Percentiles rank a stretch among this genome's conserved stretches.
phyloP scores from a whole-genome alignment of 2,888 invertebrate species.

The Drosophila demipolita region DNA sequence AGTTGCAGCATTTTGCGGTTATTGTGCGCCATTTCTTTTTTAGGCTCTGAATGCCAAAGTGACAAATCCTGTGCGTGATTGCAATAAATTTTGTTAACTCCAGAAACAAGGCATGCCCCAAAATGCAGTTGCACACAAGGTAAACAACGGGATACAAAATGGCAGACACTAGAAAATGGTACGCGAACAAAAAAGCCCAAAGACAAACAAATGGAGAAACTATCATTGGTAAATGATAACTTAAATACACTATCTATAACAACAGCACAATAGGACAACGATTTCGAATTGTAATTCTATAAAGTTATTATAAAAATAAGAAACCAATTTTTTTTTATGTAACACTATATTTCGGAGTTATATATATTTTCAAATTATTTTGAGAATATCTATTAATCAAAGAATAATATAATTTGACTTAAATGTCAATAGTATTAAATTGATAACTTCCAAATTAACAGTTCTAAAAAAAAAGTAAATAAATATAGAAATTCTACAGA shows the following conservation, averaged over 20 bases:
- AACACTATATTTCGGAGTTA: background rate
- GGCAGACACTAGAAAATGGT: slow-evolving; percentile 43
- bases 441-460: background rate
- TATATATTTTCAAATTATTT: background rate
- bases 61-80: slow-evolving; percentile 77
- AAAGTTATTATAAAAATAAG: background rate
- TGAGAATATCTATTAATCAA: background rate
- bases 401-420: background rate
- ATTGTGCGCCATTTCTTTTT: slow-evolving; percentile 24
- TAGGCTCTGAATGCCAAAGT: slow-evolving; percentile 46
- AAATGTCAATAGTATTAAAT: background rate
- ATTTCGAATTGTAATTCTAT: background rate
- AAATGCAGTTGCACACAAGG: slow-evolving; percentile 57
- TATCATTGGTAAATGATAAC: too few species aligned
- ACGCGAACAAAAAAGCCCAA: slow-evolving; percentile 44
- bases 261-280: background rate
- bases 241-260: slow-evolving; percentile 28
- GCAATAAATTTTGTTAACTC: slow-evolving; percentile 62
- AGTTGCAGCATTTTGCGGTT: slow-evolving; percentile 58
- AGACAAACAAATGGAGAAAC: slow-evolving; percentile 50
- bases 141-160: slow-evolving; percentile 52
- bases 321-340: background rate
- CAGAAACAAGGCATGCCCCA: slow-evolving; percentile 21
- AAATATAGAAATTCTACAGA: background rate
- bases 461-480: background rate